Conservation (phyloP, 2,113 vertebrate species). For the Picathartes gymnocephalus region DNA sequence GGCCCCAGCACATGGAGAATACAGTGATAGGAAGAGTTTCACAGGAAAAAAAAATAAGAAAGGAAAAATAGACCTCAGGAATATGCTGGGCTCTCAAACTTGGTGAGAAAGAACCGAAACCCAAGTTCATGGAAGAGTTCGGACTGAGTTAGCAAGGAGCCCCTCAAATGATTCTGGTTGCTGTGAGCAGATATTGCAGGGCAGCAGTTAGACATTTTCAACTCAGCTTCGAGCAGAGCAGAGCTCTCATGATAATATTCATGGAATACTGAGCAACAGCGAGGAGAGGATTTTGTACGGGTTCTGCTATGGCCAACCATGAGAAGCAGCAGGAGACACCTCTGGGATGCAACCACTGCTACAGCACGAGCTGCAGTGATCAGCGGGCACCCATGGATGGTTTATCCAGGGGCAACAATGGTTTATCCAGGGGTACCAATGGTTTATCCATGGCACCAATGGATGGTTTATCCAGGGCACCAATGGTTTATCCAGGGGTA, state of each 20-base stretch:
- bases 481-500: not conserved
- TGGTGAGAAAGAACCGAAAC: not conserved
- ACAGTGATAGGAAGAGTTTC: not conserved
- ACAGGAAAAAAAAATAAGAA: not conserved
- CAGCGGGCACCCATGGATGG: not conserved
- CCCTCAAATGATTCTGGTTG: not conserved
- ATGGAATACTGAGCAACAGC: not conserved
- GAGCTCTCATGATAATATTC: not conserved
- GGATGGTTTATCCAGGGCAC: not conserved
- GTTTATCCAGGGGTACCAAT: not conserved
- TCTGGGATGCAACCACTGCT: not conserved
- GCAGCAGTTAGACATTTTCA: not conserved
- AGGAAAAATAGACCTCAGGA: not conserved
- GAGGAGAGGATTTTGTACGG: not conserved
- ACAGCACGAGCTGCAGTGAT: not conserved
- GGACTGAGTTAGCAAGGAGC: not conserved
- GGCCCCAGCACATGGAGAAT: not conserved
- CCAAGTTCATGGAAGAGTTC: not conserved
- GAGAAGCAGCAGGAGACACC: not conserved
- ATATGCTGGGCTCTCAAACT: not conserved
- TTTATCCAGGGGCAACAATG: not conserved
- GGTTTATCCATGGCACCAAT: no score
- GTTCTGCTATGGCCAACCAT: rapidly evolving
- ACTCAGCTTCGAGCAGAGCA: not conserved
- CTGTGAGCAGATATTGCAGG: not conserved